Conservation (phyloP, 1,140 invertebrate species). For the Nilaparvata lugens region DNA sequence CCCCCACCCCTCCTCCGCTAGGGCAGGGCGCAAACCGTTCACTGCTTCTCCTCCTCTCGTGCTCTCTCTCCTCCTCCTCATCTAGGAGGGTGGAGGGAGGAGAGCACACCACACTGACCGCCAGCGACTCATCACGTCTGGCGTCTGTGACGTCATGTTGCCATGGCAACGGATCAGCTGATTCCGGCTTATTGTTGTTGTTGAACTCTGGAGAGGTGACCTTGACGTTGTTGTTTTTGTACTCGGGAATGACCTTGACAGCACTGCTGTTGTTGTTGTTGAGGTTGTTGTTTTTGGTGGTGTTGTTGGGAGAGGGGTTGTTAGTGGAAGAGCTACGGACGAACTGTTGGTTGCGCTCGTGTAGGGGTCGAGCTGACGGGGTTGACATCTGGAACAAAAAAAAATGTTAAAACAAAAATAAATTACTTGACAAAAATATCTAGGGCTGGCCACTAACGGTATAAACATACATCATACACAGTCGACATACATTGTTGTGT, state of each 20-base stretch:
- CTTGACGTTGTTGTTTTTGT: slow-evolving; percentile 14
- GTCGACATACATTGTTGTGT: no score
- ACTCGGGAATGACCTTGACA: slow-evolving; percentile 8
- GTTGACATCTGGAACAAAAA: neutral
- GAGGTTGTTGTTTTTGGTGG: slow-evolving; percentile 35
- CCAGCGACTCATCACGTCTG: no score
- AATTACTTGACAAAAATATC: no score
- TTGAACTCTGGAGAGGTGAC: slow-evolving; percentile 20
- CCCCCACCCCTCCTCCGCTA: neutral
- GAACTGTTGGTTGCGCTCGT: slow-evolving; percentile 30
- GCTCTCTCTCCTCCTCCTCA: slow-evolving; percentile 36
- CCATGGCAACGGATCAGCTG: no score
- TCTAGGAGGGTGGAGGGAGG: no score
- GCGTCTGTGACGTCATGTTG: no score
- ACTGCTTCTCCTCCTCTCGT: slow-evolving; percentile 40
- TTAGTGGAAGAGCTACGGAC: slow-evolving; percentile 6
- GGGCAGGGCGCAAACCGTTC: slow-evolving; percentile 40
- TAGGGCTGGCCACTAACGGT: no score
- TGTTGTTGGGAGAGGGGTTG: slow-evolving; percentile 15
- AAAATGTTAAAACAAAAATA: neutral
- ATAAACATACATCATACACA: no score
- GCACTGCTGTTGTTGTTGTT: slow-evolving; percentile 35
- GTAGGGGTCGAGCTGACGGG: slow-evolving; percentile 35
- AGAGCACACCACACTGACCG: no score
- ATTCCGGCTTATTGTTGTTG: no score